Evolutionary conservation across 2,888 invertebrate species (phyloP), one percentile per base, ranked within the genome.

Genomic region (Epistrophe eligans): DNA sequence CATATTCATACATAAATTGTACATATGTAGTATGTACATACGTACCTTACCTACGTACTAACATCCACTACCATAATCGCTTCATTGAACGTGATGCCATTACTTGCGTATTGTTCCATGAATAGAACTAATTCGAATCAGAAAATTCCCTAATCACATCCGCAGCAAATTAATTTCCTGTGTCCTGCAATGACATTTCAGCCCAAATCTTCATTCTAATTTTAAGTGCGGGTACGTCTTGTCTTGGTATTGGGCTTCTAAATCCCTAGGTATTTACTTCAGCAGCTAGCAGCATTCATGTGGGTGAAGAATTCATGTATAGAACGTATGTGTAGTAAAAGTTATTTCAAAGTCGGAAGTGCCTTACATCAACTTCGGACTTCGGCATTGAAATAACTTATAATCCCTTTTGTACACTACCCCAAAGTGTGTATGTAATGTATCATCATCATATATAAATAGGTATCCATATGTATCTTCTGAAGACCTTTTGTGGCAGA

Each of bases 121-220:
- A 82, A 87, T 79, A 71, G 48, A 48, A 74, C 79, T 74, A 76
- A 87, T 81, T 76, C 82, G 58, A 82, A 87, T 79, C 82, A 79
- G 77, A 82, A 77, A 79, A 82, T 74, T 79, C 64, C 82, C 79
- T 82, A 79, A 87, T 82, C 85, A 87, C 85, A 81, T 87, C 85
- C 85, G 85, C 74, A 79, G 79, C 82, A 87, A 87, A 87, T 87
- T 87, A 82, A 87, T 87, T 87, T 82, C 85, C 67, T 60, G 74
- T 55, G 52, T 70, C 70, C 82, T 66, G 50, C 45, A 64, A 64
- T 55, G 70, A 40, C 55, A 70, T 52, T 70, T 45, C 67, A 38
- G 7, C 38, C 52, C n/a, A 38, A n/a, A 28, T 70, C 52, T 52
- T 35, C 55, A 70, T 55, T 70, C 70, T 55, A 55, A 70, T 55